Evolutionary conservation across 2,113 vertebrate species (phyloP), one percentile per base, ranked within the genome.

Genomic region (Chloropsis cyanopogon): DNA sequence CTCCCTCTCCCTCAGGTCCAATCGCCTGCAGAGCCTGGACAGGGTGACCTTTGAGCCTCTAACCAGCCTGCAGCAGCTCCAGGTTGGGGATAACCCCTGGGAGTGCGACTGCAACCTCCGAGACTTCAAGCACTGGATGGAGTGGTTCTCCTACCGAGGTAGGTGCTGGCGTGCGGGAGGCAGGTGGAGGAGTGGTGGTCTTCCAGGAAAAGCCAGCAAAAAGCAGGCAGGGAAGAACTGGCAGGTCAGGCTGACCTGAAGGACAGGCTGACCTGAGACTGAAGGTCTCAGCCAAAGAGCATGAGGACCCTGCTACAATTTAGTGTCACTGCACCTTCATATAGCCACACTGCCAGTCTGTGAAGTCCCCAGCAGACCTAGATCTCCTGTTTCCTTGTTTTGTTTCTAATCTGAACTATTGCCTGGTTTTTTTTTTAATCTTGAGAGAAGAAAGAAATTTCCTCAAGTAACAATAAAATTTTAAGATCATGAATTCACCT

Each of bases 91-190:
- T 35, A 99, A 99, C 93, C 99, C 99, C 61, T 99, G 99, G 99
- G 99, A 99, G 87, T 99, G 99, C 4, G 99, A 99, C 97, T 99
- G 99, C 97, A 99, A 99, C 97, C 98, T 99, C 47, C 98, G 99
- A 3, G 99, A 99, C 87, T 99, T 99, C 98, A 99, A 99, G 95
- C 99, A 99, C 97, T 99, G 99, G 99, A 98, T 99, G 97, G 99
- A 99, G 94, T 99, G 99, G 99, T 99, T 99, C 87, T 98, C 99
- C 78, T 99, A 99, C 90, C 96, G 99, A 99, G 99, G 99, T 99
- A 83, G 92, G 98, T 94, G 88, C 59, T 82, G 0, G 4, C 0
- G 5, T 24, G 46, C 0, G 7, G 44, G 47, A 54, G 29, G 10
- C 17, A 21, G 10, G 69, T 0, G 31, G 1, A 3, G 16, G 42